Evolutionary conservation across 2,113 vertebrate species (phyloP).

Genomic region (Sinocyclocheilus anshuiensis): DNA sequence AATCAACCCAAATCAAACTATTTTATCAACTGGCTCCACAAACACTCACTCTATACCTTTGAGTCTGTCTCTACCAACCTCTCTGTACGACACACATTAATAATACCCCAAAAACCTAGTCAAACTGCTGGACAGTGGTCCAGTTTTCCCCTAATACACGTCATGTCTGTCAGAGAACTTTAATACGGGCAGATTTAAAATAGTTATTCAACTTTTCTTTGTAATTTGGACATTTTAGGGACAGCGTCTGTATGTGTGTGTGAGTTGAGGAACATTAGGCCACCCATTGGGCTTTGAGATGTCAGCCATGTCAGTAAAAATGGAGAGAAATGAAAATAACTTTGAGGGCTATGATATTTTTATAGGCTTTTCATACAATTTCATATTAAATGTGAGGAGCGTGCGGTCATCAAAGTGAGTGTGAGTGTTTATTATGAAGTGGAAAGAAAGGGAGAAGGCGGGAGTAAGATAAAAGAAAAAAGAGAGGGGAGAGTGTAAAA

Average conservation of each 20-base stretch:
- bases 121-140: not conserved
- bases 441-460: not conserved
- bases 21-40: conserved; percentile 12
- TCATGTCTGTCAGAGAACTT: conserved; percentile 1
- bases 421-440: conserved; percentile 27
- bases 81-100: conserved; percentile 20
- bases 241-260: not conserved
- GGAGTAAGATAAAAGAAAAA: conserved; percentile 26
- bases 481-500: not conserved
- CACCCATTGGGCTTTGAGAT: conserved; percentile 30
- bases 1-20: conserved; percentile 5
- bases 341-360: conserved; percentile 37
- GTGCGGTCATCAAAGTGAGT: conserved; percentile 21
- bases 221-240: conserved; percentile 4
- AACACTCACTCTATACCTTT: not conserved
- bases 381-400: conserved; percentile 45
- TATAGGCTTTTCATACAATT: conserved; percentile 37
- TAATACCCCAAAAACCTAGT: conserved; percentile 15
- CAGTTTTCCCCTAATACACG: not conserved
- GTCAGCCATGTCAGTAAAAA: conserved; percentile 44
- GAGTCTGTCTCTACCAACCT: not conserved
- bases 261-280: not conserved
- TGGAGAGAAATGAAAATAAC: conserved; percentile 42
- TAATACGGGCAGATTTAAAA: not conserved
- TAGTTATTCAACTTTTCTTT: not conserved